Conservation (phyloP, 2,113 vertebrate genomes). For the Suricata suricatta region DNA sequence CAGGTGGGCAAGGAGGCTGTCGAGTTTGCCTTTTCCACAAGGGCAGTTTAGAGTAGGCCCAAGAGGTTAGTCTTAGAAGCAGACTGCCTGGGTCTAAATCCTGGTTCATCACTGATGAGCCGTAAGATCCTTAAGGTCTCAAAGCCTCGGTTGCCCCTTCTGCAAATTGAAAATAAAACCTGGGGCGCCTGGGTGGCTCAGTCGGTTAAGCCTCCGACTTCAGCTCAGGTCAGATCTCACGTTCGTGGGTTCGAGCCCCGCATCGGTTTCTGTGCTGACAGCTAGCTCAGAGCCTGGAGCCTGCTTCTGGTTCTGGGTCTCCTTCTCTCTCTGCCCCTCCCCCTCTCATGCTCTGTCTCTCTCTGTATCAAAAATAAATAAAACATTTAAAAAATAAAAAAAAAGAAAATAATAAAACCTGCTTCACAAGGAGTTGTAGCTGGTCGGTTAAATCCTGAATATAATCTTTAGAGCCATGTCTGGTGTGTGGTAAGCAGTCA, state of each 20-base stretch:
- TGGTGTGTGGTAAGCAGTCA: neutral
- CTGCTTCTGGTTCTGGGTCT: too few species aligned
- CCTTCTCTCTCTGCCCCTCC: too few species aligned
- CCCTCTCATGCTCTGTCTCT: too few species aligned
- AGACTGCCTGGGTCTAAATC: neutral
- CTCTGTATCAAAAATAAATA: too few species aligned
- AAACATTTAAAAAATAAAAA: too few species aligned
- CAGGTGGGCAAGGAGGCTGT: neutral
- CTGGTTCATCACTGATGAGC: neutral
- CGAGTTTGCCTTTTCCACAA: neutral
- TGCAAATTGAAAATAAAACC: neutral
- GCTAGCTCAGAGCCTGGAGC: too few species aligned
- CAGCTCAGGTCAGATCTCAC: too few species aligned
- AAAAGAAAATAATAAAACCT: conserved; percentile 12
- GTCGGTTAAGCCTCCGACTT: too few species aligned
- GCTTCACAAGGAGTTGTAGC: neutral
- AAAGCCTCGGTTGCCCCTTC: neutral
- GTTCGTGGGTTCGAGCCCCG: too few species aligned
- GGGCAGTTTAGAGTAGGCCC: neutral
- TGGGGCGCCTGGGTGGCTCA: too few species aligned
- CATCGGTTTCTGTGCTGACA: too few species aligned
- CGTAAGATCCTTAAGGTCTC: neutral
- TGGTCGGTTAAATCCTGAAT: conserved; percentile 5
- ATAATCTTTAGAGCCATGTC: neutral
- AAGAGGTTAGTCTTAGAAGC: neutral